Evolutionary conservation across 2,797 vertebrate species (phyloP).

Genomic region (Sebastes goodei): DNA sequence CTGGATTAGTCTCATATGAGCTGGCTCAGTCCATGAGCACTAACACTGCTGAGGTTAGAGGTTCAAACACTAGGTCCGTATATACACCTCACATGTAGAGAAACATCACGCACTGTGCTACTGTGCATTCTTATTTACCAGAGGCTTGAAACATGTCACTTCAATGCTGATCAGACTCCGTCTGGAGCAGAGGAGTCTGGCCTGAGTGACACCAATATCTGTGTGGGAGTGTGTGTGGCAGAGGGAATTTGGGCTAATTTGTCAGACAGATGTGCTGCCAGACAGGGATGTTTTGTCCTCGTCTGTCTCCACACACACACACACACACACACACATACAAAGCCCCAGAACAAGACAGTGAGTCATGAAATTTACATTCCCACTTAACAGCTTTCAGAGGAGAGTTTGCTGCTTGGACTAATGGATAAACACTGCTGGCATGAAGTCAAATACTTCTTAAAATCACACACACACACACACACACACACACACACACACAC

Average conservation of each 20-base stretch:
- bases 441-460: constrained; percentile 45
- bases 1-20: constrained; percentile 26
- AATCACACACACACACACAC: not conserved
- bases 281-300: constrained; percentile 11
- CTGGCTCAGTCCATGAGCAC: constrained; percentile 39
- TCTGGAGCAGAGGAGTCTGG: not conserved
- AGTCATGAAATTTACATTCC: constrained; percentile 30
- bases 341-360: constrained; percentile 3
- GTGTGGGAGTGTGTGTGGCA: not conserved
- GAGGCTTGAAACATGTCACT: not conserved
- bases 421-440: constrained; percentile 52
- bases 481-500: not conserved
- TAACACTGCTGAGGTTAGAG: constrained; percentile 70
- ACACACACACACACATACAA: not conserved
- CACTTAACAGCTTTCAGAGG: constrained; percentile 24
- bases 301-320: not conserved
- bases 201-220: not conserved
- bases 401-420: constrained; percentile 24
- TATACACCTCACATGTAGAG: constrained; percentile 7
- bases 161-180: not conserved
- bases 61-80: constrained; percentile 46
- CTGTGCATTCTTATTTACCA: no score
- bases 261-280: constrained; percentile 19
- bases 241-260: constrained; percentile 7
- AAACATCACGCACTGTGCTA: not conserved